A percentile compares a stretch with the other conserved stretches of the same genome.
These are phyloP conservation scores for rabbit (Oryctolagus cuniculus) DNA, from an alignment of 2,113 vertebrate genomes.

Conservation along the genomic window mOryCun1.1 NC_091432.1:33598001-33598500, in stretches of 20 bases:
- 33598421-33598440: background rate
- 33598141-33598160: slow-evolving; percentile 78
- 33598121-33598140: slow-evolving; percentile 85
- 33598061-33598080: slow-evolving; percentile 83
- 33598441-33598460: background rate
- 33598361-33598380: slow-evolving; percentile 79
- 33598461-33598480: background rate
- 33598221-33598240: slow-evolving; percentile 78
- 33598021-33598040: slow-evolving; percentile 87
- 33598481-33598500: slow-evolving; percentile 25
- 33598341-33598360: slow-evolving; percentile 81
- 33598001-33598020: slow-evolving; percentile 87
- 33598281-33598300: slow-evolving; percentile 84
- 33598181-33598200: slow-evolving; percentile 74
- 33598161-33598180: slow-evolving; percentile 77
- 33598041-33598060: slow-evolving; percentile 89
- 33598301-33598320: slow-evolving; percentile 88
- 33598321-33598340: slow-evolving; percentile 77
- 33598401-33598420: background rate
- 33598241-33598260: slow-evolving; percentile 78
- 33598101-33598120: slow-evolving; percentile 84
- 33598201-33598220: slow-evolving; percentile 65
- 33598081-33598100: slow-evolving; percentile 86
- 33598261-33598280: slow-evolving; percentile 81
- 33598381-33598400: slow-evolving; percentile 1